Conservation (phyloP, 2,888 invertebrate species). For the Machimus rusticus region DNA sequence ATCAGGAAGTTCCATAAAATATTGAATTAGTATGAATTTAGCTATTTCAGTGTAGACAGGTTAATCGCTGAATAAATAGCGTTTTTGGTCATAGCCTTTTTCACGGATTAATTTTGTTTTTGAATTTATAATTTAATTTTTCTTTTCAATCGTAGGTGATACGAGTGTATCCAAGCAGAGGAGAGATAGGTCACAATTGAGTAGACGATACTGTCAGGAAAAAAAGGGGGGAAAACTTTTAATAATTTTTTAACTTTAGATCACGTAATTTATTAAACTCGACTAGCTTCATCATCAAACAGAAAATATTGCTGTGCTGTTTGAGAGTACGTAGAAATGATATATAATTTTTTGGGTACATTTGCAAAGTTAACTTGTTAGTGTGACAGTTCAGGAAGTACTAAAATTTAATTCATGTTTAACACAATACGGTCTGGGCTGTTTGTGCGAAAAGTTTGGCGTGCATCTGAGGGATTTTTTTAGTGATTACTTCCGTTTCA, state of each 20-base stretch:
- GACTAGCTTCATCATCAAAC: neutral
- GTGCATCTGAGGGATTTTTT: no score
- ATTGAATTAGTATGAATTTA: neutral
- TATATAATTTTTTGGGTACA: neutral
- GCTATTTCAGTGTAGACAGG: neutral
- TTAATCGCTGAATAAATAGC: neutral
- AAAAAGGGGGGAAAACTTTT: neutral
- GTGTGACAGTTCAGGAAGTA: no score
- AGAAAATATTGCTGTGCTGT: neutral
- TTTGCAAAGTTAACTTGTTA: no score
- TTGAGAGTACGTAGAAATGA: neutral
- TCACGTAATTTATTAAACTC: neutral
- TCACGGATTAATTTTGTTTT: neutral
- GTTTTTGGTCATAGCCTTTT: neutral
- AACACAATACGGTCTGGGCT: no score
- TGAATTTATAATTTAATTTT: neutral
- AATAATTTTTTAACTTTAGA: neutral
- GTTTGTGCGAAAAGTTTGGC: no score
- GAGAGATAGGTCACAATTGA: conserved; percentile 13
- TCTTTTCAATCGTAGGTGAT: neutral
- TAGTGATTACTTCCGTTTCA: no score
- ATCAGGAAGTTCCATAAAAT: neutral
- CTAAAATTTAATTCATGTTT: no score
- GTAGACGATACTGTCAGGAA: neutral
- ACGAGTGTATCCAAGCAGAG: conserved; percentile 25